Evolutionary conservation across 2,888 invertebrate species (phyloP), one percentile per base, ranked within the genome.

Genomic region (Andrena chrysosceles): DNA sequence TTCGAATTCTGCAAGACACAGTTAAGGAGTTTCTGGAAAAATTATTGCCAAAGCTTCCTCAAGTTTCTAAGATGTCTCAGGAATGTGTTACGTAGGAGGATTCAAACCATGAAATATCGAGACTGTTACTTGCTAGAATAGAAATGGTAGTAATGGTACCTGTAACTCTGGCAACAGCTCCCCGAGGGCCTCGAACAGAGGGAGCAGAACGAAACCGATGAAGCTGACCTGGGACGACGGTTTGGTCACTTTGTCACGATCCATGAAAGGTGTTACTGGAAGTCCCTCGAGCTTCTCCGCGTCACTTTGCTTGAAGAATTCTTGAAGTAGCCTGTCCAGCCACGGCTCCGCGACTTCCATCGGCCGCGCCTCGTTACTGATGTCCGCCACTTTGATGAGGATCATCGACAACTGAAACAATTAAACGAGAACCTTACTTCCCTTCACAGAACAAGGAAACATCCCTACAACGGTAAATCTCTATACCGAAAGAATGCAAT

Each of bases 211-310:
- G 90, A 97, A 95, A 63, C 97, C 97, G 92, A 97, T 97, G 94
- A 97, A 97, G 72, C 97, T 97, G 92, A 97, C 97, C 93, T 97
- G 97, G 1, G 97, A 97, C 23, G 97, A 97, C 3, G 97, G 97
- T 93, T 97, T 97, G 80, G 97, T 97, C 73, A 97, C 97, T 94
- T 97, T 97, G 87, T 97, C 97, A 48, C 97, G 95, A 93, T 97
- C 97, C 97, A 97, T 97, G 93, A 97, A 97, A 0, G 97, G 97
- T 33, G 97, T 97, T 35, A 97, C 97, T 4, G 97, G 97, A 84
- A 97, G 94, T 10, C 97, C 97, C 93, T 97, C 97, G 35, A 96
- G 95, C 92, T 97, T 97, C 93, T 97, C 97, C 4, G 97, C 96
- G 88, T 97, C 97, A 93, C 97, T 97, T 94, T 97, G 97, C 89